Evolutionary conservation across 2,797 vertebrate genomes (phyloP), one percentile per base, ranked within the genome.

Genomic region (Rhodeus uyekii): DNA sequence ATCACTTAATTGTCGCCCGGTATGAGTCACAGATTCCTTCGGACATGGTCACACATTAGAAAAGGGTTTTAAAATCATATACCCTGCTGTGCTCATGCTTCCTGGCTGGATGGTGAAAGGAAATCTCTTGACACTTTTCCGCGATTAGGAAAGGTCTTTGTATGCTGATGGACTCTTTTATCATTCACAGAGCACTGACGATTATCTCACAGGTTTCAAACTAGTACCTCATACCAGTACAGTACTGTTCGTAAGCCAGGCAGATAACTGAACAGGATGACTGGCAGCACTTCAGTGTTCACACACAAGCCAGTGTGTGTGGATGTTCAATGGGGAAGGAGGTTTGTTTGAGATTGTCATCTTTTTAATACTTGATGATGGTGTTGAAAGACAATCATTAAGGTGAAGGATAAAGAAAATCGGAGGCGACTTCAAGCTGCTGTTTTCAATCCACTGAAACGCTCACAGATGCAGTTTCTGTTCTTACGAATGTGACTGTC

Each of bases 11-110:
- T 78, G 74, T 27, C 16, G 61, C 38, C 39, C 39, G 8, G 19
- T 50, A 76, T 78, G 78, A 81, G 80, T 84, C 71, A 81, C 86
- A 61, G 73, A 73, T 72, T 87, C 82, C 84, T 87, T 77, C 39
- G 55, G 58, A 78, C 36, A 73, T 72, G 58, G 67, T 72, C 75
- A 72, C 76, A n/a, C 38, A 67, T 82, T 68, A 73, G 24, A 63
- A 74, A 34, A 34, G 46, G n/a, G n/a, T 48, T 80, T 63, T 67
- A 61, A 65, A 76, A 68, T 78, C 50, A 34, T 48, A 60, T 68
- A 39, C 19, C 83, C 82, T 68, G 19, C 60, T 67, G 22, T 42
- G 46, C 38, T 75, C 24, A 32, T 14, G 16, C 69, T 76, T 82
- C 80, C 80, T 82, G 72, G 63, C 75, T 67, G 71, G 73, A 68